Evolutionary conservation across 2,797 vertebrate genomes (phyloP).

Genomic region (Melopsittacus undulatus): DNA sequence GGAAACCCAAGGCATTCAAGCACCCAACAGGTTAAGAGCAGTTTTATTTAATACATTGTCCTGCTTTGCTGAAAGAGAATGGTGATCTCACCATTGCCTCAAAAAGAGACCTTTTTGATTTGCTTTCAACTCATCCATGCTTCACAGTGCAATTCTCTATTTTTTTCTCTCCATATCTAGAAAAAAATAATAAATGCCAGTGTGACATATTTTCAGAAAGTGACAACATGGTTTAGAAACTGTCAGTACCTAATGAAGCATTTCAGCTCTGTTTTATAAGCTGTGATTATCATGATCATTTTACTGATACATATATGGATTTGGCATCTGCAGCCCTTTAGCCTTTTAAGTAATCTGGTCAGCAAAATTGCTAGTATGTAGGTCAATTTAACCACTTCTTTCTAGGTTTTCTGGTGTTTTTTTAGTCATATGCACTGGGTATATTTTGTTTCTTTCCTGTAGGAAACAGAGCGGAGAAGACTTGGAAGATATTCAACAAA

Average conservation of each 20-base stretch:
- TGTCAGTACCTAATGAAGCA: constrained; percentile 64
- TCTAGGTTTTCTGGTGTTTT: not conserved
- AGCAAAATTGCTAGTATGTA: constrained; percentile 48
- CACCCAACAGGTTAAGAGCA: constrained; percentile 59
- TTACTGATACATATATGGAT: constrained; percentile 20
- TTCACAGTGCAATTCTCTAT: constrained; percentile 45
- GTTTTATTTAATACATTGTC: constrained; percentile 65
- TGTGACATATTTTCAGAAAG: constrained; percentile 62
- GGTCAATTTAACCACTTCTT: constrained; percentile 58
- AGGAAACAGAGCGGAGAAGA: not conserved
- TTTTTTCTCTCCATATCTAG: constrained; percentile 42
- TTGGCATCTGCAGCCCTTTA: constrained; percentile 51
- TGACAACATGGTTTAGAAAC: constrained; percentile 62
- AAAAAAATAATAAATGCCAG: constrained; percentile 39
- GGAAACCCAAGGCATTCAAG: constrained; percentile 57
- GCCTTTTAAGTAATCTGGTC: constrained; percentile 59
- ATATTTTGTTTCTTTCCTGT: not conserved
- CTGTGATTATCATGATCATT: constrained; percentile 67
- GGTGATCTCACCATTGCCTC: constrained; percentile 1
- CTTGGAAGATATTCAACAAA: constrained; percentile 11
- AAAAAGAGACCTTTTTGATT: constrained; percentile 50
- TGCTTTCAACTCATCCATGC: constrained; percentile 33
- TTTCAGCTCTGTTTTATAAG: constrained; percentile 55
- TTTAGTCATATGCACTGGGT: not conserved
- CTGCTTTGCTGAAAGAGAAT: constrained; percentile 48